Evolutionary conservation across 2,888 invertebrate genomes (phyloP), one percentile per base, ranked within the genome.

Genomic region (Eristalinus aeneus): DNA sequence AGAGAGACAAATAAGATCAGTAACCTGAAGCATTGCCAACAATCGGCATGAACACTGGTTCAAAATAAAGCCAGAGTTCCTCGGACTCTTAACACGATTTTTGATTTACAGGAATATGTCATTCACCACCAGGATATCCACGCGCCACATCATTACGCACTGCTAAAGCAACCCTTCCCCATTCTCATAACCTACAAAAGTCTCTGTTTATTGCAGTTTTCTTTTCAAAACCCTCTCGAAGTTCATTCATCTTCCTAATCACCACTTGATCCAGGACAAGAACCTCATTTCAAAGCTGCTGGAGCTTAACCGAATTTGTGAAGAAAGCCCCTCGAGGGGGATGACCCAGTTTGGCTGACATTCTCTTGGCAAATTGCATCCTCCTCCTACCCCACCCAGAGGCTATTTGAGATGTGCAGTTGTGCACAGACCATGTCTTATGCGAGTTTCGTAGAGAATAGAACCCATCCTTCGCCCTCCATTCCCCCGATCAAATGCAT

Each of bases 401-500:
- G 39, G 39, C 39, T 46, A 46, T 46, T 46, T 12, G 39, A 46
- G 39, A 39, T 39, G 12, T 39, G 39, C 39, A 39, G 46, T 16
- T 46, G 46, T 16, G 16, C 46, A 46, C n/a, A 16, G 46, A 16
- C 8, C 46, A 8, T n/a, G 39, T 12, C 39, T 39, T 39, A 39
- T n/a, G 12, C 39, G 39, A 39, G 39, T 16, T 39, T 12, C 39
- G 6, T 12, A 46, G 16, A 46, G 46, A 46, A 46, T 46, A 46
- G 46, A 46, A 16, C 2, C n/a, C 46, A 16, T 46, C 46, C 39
- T 39, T 39, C 46, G n/a, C 46, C 5, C 9, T 46, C 46, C 46
- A n/a, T 16, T 73, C 27, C 34, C 64, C 36, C 16, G 39, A 61
- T 54, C 72, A 61, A 76, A 69, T 77, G 63, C 39, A 80, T 74